Percentiles rank a stretch among this genome's conserved stretches.
Conservation (phyloP, 2,113 vertebrate genomes). For the Myotis brandtii region DNA sequence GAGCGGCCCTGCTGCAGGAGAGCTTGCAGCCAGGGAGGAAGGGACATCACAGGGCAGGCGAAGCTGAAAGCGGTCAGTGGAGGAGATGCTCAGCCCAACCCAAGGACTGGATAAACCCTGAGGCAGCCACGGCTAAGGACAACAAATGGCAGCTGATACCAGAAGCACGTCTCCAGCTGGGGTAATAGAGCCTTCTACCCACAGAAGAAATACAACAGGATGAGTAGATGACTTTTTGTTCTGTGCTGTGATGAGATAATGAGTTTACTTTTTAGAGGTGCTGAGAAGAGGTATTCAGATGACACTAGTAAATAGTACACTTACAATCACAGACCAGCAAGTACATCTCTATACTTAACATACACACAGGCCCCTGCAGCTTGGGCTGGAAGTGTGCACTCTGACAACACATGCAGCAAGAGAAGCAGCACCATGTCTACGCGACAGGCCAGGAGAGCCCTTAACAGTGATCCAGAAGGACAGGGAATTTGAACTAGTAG, state of each 20-base stretch:
- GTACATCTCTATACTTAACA: neutral
- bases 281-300: too few species aligned
- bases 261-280: neutral
- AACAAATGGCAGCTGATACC: neutral
- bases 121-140: neutral
- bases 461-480: neutral
- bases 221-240: neutral
- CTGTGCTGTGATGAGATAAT: too few species aligned
- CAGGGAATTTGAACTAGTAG: too few species aligned
- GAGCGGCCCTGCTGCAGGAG: neutral
- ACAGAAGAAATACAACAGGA: neutral
- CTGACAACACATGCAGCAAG: neutral
- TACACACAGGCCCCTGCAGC: accelerated
- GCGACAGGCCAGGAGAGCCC: neutral
- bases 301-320: neutral
- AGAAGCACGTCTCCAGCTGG: neutral
- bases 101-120: neutral
- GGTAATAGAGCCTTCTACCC: neutral
- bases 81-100: accelerated
- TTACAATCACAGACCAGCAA: too few species aligned
- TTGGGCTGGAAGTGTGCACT: neutral
- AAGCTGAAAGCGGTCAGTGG: neutral
- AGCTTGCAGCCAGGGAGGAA: too few species aligned
- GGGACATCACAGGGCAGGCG: neutral
- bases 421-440: accelerated